Evolutionary conservation across 2,888 invertebrate genomes (phyloP), one percentile per base, ranked within the genome.

Genomic region (Leptinotarsa juncta): DNA sequence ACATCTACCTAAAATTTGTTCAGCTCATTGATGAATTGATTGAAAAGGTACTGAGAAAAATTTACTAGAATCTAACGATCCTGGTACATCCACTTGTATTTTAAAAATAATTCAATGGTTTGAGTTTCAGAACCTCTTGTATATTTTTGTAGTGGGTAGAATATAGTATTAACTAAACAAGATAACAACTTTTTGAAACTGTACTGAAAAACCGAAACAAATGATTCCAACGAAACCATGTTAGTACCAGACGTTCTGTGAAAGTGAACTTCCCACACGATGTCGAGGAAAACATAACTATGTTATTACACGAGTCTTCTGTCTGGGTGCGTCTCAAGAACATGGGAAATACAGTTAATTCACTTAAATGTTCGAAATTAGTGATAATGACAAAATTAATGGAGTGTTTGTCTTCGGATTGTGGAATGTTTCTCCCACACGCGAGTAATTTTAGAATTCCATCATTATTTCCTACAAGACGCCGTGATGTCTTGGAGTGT

Each of bases 371-470:
- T 57, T 55, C 20, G 69, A 57, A 69, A 69, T 69, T 69, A 69
- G 69, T 57, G 69, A 48, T 57, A 69, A 69, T 69, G 69, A 69
- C 69, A 69, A 55, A 57, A 68, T 68, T 68, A 68, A 68, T 68
- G 68, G 57, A 57, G 69, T 69, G 69, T 69, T 57, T 69, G 69
- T 57, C 48, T 69, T 26, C 15, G 32, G 55, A 68, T 53, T 23
- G 68, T 55, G 68, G 68, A 68, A 69, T 69, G 69, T 69, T 49
- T 48, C 57, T 57, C 69, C 69, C 69, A 57, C 57, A 42, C 42
- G 18, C 15, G 49, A 18, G 69, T 60, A 42, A 69, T 57, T 69
- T 57, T 42, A 57, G 60, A 32, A 42, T 55, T 57, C 57, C 68
- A 57, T 57, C 57, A 69, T 69, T 26, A 69, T 69, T 69, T 69